phyloP scores from a whole-genome alignment of 2,888 invertebrate genomes.

The Dryadula phaetusa region DNA sequence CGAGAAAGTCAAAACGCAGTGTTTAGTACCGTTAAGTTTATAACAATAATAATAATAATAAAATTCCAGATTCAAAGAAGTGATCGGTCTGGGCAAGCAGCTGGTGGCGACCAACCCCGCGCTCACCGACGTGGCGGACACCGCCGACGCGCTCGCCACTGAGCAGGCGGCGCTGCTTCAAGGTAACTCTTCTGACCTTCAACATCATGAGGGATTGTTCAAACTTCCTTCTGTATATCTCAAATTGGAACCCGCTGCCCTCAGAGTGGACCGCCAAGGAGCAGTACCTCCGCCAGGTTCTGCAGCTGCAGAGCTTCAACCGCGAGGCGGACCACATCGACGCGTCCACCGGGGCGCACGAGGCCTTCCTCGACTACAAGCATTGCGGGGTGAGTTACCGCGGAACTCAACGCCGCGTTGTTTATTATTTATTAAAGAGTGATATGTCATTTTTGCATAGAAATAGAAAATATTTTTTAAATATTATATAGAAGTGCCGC shows the following conservation, averaged over 20 bases:
- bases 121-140: conserved; percentile 89
- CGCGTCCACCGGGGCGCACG: conserved; percentile 96
- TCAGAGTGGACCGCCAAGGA: conserved; percentile 92
- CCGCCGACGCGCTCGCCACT: conserved; percentile 88
- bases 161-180: conserved; percentile 90
- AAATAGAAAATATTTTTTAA: too few species aligned
- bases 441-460: too few species aligned
- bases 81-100: conserved; percentile 91
- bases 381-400: conserved; percentile 91
- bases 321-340: conserved; percentile 99
- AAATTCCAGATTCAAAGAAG: conserved; percentile 87
- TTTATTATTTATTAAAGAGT: too few species aligned
- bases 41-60: too few species aligned
- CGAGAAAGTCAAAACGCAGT: too few species aligned
- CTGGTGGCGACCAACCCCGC: conserved; percentile 89
- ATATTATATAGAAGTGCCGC: too few species aligned
- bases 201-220: too few species aligned
- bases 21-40: too few species aligned
- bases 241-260: neutral
- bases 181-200: too few species aligned
- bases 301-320: conserved; percentile 96
- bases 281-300: conserved; percentile 92
- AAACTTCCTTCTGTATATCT: too few species aligned
- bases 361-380: conserved; percentile 95
- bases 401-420: too few species aligned